A percentile compares a stretch with the other conserved stretches of the same genome.
Evolutionary conservation across 2,888 invertebrate genomes (phyloP).

Genomic region (Ochropleura leucogaster): DNA sequence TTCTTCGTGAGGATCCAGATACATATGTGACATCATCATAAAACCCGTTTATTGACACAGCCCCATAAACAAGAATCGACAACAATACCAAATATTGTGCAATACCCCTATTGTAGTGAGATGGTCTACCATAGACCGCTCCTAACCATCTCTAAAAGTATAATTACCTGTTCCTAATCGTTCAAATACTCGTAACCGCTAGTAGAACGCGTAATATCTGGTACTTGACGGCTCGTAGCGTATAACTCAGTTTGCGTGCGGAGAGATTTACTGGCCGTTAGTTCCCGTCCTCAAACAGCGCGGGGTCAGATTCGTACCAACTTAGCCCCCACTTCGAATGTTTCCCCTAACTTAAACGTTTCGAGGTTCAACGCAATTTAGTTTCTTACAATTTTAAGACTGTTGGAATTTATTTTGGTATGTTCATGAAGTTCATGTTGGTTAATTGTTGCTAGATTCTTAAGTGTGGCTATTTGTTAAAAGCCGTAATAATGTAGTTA

Average conservation of each 20-base stretch:
- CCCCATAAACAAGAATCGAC: background rate
- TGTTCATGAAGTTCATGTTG: background rate
- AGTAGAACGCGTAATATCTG: constrained; percentile 20
- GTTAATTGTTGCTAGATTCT: background rate
- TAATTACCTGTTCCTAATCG: constrained; percentile 30
- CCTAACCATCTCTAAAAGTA: constrained; percentile 26
- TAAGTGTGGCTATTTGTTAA: too few relatives aligned
- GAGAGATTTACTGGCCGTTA: constrained; percentile 51
- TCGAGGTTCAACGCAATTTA: constrained; percentile 34
- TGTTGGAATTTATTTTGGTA: background rate
- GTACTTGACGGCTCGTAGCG: background rate
- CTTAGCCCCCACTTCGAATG: constrained; percentile 30
- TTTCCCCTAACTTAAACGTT: constrained; percentile 34
- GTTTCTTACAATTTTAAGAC: constrained; percentile 20
- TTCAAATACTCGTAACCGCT: constrained; percentile 10
- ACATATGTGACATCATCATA: constrained; percentile 28
- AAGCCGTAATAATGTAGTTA: background rate
- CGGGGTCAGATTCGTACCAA: constrained; percentile 36
- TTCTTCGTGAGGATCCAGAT: background rate
- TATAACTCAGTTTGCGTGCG: constrained; percentile 50
- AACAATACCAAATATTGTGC: constrained; percentile 3
- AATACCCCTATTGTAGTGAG: constrained; percentile 6
- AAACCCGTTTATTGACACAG: constrained; percentile 21
- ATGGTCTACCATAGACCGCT: background rate
- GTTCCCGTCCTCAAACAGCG: constrained; percentile 43